These are phyloP conservation scores for Sycobia sp. DNA, from an alignment of 1,140 invertebrate genomes.

Conservation along the genomic window DNA sequence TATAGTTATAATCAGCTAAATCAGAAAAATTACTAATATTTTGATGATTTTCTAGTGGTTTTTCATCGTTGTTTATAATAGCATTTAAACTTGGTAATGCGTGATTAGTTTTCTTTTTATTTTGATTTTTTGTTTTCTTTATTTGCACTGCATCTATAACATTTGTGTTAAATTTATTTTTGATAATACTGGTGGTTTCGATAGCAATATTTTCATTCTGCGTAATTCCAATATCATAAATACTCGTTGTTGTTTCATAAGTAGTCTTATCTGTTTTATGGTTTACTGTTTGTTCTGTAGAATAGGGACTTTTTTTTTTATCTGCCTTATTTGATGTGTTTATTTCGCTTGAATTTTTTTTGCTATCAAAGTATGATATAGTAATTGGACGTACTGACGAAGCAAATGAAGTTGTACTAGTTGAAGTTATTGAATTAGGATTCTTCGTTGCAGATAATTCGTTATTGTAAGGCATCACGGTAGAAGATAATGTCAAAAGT, in stretches of 20 bases:
- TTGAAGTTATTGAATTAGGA: not conserved
- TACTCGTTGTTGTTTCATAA: not conserved
- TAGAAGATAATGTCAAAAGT: constrained; percentile 1
- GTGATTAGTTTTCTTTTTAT: constrained; percentile 43
- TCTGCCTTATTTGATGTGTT: not conserved
- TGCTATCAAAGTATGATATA: not conserved
- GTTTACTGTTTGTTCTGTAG: not conserved
- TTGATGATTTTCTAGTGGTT: constrained; percentile 33
- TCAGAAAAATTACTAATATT: constrained; percentile 37
- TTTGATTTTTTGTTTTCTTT: constrained; percentile 26
- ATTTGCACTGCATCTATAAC: constrained; percentile 29
- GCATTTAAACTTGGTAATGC: constrained; percentile 46
- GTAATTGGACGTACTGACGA: not conserved
- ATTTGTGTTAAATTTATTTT: constrained; percentile 36
- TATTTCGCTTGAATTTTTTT: not conserved
- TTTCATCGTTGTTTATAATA: constrained; percentile 41
- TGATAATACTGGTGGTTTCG: constrained; percentile 23
- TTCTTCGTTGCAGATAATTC: not conserved
- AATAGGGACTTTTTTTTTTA: not conserved
- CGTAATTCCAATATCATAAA: not conserved
- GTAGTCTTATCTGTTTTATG: not conserved
- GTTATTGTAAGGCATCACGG: not conserved
- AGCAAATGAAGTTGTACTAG: not conserved
- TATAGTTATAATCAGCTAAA: constrained; percentile 49
- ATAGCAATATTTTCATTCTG: constrained; percentile 5